A percentile compares a stretch with the other conserved stretches of the same genome.
Conservation (phyloP, 1,140 invertebrate genomes). For the Melitaea cinxia region DNA sequence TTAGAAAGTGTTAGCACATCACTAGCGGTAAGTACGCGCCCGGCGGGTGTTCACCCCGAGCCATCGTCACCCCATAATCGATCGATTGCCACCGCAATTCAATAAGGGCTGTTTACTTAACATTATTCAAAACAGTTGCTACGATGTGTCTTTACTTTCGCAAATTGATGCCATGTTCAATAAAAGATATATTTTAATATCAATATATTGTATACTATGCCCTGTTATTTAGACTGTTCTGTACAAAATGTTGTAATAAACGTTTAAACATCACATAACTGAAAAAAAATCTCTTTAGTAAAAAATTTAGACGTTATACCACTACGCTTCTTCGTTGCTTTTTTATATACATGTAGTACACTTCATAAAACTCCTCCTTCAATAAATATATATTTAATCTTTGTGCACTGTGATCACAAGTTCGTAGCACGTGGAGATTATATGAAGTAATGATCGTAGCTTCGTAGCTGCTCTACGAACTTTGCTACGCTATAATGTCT, state of each 20-base stretch:
- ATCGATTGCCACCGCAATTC: constrained; percentile 16
- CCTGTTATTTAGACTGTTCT: no score
- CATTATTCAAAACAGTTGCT: constrained; percentile 23
- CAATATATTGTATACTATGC: background rate
- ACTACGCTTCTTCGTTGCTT: no score
- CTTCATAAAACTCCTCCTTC: background rate
- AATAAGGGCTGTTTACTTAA: constrained; percentile 24
- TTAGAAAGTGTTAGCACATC: background rate
- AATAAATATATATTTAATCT: background rate
- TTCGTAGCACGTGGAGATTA: constrained; percentile 13
- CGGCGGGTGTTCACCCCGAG: constrained; percentile 21
- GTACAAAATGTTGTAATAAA: no score
- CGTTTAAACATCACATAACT: no score
- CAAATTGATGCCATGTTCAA: constrained; percentile 1
- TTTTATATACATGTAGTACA: background rate
- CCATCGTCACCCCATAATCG: constrained; percentile 22
- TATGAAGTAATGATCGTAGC: constrained; percentile 12
- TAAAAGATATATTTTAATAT: background rate
- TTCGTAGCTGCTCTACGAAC: constrained; percentile 21
- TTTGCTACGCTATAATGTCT: constrained; percentile 24
- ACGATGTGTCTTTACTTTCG: constrained; percentile 10
- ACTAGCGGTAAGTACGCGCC: background rate
- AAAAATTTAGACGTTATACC: no score
- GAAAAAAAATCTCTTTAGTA: no score
- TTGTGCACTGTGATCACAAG: no score